Evolutionary conservation across 2,888 invertebrate genomes (phyloP), one percentile per base, ranked within the genome.

Genomic region (Lomographa bimaculata): DNA sequence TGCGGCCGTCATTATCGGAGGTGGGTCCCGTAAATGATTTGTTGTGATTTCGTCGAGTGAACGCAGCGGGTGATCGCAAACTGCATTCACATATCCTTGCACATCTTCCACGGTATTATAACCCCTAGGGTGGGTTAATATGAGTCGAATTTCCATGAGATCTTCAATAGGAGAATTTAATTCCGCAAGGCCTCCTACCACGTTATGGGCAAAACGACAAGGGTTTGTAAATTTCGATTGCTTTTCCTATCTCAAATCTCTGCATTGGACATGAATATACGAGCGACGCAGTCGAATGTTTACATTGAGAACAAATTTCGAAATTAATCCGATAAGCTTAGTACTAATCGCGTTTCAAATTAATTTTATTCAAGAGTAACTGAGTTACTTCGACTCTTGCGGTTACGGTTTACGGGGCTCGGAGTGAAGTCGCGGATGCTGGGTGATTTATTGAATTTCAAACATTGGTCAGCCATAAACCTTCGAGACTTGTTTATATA

Each of bases 161-260:
- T 12, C 17, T 46, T 17, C 18, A 37, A 39, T 50, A 46, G 46
- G 66, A 69, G 74, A 71, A 79, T 86, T 83, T 72, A 82, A 86
- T 85, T 83, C 81, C 62, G 67, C 74, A 65, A 76, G 79, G 76
- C 82, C 85, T 80, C 87, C 86, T 83, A 79, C 85, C 76, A 85
- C 75, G 84, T 80, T 83, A 84, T 80, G 79, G 79, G 72, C 64
- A 71, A 71, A 76, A 72, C 81, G 80, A 87, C 86, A 84, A 85
- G 86, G 84, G 82, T 82, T 81, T 79, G 81, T 80, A 78, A 79
- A 83, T 84, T 81, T 79, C 79, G 81, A 85, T 84, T 83, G 83
- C 77, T 77, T 81, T 79, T 71, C 65, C 75, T 86, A 86, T 86
- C 85, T 80, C 40, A 29, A 73, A 76, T 71, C 84, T 84, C 73